Evolutionary conservation across 2,797 vertebrate genomes (phyloP), one percentile per base, ranked within the genome.

Genomic region (Atherinosoma microstoma): DNA sequence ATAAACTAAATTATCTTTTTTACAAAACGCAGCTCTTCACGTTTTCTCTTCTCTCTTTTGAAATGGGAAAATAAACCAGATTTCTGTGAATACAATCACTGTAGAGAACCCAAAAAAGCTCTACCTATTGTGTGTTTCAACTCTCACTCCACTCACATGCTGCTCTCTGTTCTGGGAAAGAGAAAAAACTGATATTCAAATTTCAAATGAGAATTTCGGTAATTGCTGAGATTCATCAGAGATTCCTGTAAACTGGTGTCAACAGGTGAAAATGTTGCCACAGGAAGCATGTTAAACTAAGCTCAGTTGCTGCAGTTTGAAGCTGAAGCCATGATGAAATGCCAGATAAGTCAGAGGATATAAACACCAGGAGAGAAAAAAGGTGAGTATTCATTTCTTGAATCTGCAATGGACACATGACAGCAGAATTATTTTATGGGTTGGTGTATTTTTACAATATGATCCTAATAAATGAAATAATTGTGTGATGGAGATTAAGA

Each of bases 21-120:
- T 87, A 64, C 66, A 82, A 85, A 78, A 66, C 78, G 78, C 60
- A 58, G 64, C 80, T 80, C 80, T 53, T 78, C 70, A 62, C 70
- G 76, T 45, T 70, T 79, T 80, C 64, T 78, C 32, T 16, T 16
- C 35, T 64, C 35, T 57, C 58, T 70, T 69, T 78, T 59, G 27
- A 79, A 69, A 54, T 78, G 1, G 61, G 42, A 77, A 73, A 85
- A 73, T n/a, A 73, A 53, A 57, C 49, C 58, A 59, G 13, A 18
- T 68, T 70, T 73, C 49, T 22, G 54, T 66, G 75, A 84, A 66
- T 64, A 36, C 11, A 35, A 36, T 61, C 68, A 80, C 79, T 70
- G 45, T 49, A 68, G 38, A 75, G 4, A 40, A 18, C 20, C 56
- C 64, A 62, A 64, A 35, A 22, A 4, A 56, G 27, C 8, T 38